Evolutionary conservation across 2,888 invertebrate species (phyloP).

Genomic region (Hesperia comma): DNA sequence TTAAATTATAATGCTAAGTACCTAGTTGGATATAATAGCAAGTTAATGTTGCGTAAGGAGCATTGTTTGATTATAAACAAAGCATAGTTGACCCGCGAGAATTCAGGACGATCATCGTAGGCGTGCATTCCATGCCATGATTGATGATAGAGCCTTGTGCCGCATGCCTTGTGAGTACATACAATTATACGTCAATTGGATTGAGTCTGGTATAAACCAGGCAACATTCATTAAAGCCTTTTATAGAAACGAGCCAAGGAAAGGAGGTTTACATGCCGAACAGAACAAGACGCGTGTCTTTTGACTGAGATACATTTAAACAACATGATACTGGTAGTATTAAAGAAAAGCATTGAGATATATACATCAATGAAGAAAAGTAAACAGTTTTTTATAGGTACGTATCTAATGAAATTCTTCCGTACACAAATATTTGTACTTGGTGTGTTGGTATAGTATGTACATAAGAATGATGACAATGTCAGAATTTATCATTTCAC

Average conservation of each 20-base stretch:
- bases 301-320: background rate
- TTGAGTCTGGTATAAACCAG: conserved; percentile 5
- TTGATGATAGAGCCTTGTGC: background rate
- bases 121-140: conserved; percentile 7
- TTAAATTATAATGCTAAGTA: background rate
- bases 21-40: background rate
- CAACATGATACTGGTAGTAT: background rate
- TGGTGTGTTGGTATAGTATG: conserved; percentile 41
- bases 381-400: background rate
- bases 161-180: background rate
- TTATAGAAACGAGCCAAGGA: conserved; percentile 31
- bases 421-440: conserved; percentile 60
- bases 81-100: conserved; percentile 9
- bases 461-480: conserved; percentile 54
- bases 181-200: background rate
- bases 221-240: conserved; percentile 30
- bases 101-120: conserved; percentile 10
- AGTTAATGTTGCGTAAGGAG: background rate
- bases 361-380: too few relatives aligned
- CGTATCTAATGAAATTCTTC: conserved; percentile 53
- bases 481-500: conserved; percentile 38
- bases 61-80: conserved; percentile 12
- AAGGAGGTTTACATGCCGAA: conserved; percentile 41
- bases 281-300: background rate
- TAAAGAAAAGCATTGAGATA: background rate